Conservation (phyloP, 2,113 vertebrate genomes). For the Morone saxatilis region DNA sequence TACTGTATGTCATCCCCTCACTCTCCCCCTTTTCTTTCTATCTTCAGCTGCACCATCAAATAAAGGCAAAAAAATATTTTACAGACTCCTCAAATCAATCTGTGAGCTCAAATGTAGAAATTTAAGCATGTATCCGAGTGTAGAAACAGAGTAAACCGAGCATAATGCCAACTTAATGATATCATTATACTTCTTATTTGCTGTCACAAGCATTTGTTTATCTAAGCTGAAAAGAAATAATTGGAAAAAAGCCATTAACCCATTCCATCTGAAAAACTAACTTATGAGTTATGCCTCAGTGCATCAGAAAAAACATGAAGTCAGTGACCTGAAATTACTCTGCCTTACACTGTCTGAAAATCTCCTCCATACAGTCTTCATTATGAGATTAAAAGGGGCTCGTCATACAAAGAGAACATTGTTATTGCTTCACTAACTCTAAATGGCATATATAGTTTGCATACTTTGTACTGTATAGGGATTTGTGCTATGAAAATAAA, state of each 20-base stretch:
- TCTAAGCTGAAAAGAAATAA: slow-evolving; percentile 50
- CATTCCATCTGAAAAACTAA: slow-evolving; percentile 47
- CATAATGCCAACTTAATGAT: slow-evolving; percentile 54
- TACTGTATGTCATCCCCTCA: too few relatives aligned
- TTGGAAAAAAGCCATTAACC: slow-evolving; percentile 43
- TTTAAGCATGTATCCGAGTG: neutral
- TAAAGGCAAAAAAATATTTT: neutral
- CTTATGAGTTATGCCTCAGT: slow-evolving; percentile 33
- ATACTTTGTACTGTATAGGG: neutral
- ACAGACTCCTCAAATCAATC: slow-evolving; percentile 25
- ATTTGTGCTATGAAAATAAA: neutral
- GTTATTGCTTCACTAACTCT: slow-evolving; percentile 9
- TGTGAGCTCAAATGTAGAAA: slow-evolving; percentile 7
- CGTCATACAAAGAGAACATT: neutral
- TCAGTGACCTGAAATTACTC: slow-evolving; percentile 52
- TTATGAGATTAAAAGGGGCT: slow-evolving; percentile 26
- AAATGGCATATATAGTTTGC: neutral
- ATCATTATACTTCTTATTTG: slow-evolving; percentile 58
- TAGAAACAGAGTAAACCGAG: slow-evolving; percentile 26
- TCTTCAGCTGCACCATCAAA: neutral
- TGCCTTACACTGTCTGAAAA: slow-evolving; percentile 9
- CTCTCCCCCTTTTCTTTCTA: too few relatives aligned
- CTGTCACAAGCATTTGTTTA: slow-evolving; percentile 53
- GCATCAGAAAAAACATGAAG: slow-evolving; percentile 41
- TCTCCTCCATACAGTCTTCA: slow-evolving; percentile 18